phyloP scores from a whole-genome alignment of 2,797 vertebrate species.

The Chiroxiphia lanceolata region DNA sequence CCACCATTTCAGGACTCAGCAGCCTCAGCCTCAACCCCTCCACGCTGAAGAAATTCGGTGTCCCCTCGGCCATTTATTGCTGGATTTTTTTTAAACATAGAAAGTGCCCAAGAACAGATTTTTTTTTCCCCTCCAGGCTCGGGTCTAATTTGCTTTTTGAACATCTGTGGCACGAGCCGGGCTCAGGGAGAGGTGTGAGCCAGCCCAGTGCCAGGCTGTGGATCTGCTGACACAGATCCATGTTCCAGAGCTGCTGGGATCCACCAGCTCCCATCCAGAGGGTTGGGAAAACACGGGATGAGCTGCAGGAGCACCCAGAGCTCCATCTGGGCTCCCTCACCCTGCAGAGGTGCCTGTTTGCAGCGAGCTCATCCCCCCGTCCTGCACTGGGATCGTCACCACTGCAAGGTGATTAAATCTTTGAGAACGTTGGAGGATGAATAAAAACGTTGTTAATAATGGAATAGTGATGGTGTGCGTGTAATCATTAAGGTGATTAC shows the following conservation, averaged over 20 bases:
- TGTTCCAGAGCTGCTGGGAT: background rate
- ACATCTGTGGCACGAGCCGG: background rate
- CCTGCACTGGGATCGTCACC: accelerated
- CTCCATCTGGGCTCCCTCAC: background rate
- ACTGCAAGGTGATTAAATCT: background rate
- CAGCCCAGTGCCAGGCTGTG: background rate
- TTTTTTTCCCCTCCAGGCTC: background rate
- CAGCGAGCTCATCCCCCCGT: accelerated
- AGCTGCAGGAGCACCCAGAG: background rate
- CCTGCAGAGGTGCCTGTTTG: background rate
- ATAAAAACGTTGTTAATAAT: background rate
- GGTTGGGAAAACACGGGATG: background rate
- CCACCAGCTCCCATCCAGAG: background rate
- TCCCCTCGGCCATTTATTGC: background rate
- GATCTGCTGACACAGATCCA: conserved; percentile 10
- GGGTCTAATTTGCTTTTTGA: background rate
- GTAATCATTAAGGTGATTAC: background rate
- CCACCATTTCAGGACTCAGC: background rate
- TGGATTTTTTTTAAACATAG: background rate
- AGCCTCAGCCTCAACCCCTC: background rate
- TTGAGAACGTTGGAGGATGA: background rate
- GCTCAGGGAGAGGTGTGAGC: background rate
- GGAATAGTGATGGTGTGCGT: background rate
- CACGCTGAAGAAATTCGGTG: accelerated
- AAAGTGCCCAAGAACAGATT: background rate